Evolutionary conservation across 2,888 invertebrate genomes (phyloP), one percentile per base, ranked within the genome.

Genomic region (Strigamia transsilvanica): DNA sequence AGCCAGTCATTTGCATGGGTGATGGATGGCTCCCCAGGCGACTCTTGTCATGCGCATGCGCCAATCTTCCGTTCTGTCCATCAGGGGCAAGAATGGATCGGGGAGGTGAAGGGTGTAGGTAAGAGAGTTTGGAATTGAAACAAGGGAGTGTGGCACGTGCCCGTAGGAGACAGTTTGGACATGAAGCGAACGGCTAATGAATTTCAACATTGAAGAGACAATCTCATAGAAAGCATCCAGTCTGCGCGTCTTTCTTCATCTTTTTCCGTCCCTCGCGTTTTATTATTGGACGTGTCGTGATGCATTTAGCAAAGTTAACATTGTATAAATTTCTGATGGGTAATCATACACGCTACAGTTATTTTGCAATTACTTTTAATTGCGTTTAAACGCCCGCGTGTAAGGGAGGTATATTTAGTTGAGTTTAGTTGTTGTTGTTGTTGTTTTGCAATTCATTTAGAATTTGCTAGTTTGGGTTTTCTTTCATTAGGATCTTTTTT

Each of bases 1-100:
- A 56, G 56, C 56, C 56, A 56, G 56, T 56, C 56, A 56, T 56
- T 56, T 56, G 56, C 56, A 56, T 56, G 56, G 56, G 56, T 56
- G 56, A 56, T 56, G 56, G 56, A 56, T 56, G 56, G 56, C 56
- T 56, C 56, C 56, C 56, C 21, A 56, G 56, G 56, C 56, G 56
- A 56, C 56, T 56, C 56, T 56, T 56, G 56, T 56, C 56, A 56
- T 56, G 56, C 56, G 56, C 56, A 56, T 56, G 56, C 56, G 56
- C 56, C 56, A 56, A 56, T 56, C 56, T 56, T 56, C 18, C 56
- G 56, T 56, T 56, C 56, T 56, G 56, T 56, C 56, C 56, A 56
- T 56, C 56, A 56, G 56, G 56, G 56, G 2, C 56, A 56, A 56
- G 56, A 56, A 56, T 56, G 56, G 56, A 56, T 56, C 56, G 56